These are phyloP conservation scores for Subacronicta megacephala DNA, from an alignment of 2,888 invertebrate genomes.

Conservation along the genomic window DNA sequence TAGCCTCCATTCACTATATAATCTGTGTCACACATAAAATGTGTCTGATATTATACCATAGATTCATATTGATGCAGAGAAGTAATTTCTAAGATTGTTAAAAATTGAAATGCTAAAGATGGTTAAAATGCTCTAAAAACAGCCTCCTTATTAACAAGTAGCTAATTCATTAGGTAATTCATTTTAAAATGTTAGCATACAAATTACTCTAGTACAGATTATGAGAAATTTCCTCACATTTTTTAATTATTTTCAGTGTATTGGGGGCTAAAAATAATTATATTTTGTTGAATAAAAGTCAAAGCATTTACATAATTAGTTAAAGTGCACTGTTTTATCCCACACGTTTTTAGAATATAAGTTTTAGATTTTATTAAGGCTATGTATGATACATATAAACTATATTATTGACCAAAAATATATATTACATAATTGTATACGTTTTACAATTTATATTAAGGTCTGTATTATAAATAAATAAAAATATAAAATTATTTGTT, in stretches of 20 bases:
- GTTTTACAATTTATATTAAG: slow-evolving; percentile 66
- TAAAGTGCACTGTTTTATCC: slow-evolving; percentile 77
- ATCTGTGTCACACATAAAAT: not conserved
- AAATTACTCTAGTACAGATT: not conserved
- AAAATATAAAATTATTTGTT: slow-evolving; percentile 59
- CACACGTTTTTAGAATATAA: slow-evolving; percentile 69
- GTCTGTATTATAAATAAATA: slow-evolving; percentile 69
- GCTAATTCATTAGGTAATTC: too few relatives aligned
- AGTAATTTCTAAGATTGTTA: not conserved
- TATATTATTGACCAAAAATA: slow-evolving; percentile 71
- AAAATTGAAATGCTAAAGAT: not conserved
- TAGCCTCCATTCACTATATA: slow-evolving; percentile 17
- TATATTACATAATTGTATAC: slow-evolving; percentile 60
- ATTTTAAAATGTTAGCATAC: too few relatives aligned
- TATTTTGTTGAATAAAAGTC: slow-evolving; percentile 57
- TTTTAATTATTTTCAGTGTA: slow-evolving; percentile 7
- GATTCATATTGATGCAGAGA: not conserved
- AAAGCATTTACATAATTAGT: slow-evolving; percentile 73
- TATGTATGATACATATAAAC: slow-evolving; percentile 51
- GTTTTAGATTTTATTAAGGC: slow-evolving; percentile 53
- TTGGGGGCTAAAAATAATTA: slow-evolving; percentile 38
- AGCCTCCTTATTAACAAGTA: too few relatives aligned
- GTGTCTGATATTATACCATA: not conserved
- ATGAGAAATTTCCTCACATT: not conserved
- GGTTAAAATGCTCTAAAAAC: too few relatives aligned